Base-by-base conservation (phyloP, 2,113 vertebrate species). In the Pelecanus crispus region DNA sequence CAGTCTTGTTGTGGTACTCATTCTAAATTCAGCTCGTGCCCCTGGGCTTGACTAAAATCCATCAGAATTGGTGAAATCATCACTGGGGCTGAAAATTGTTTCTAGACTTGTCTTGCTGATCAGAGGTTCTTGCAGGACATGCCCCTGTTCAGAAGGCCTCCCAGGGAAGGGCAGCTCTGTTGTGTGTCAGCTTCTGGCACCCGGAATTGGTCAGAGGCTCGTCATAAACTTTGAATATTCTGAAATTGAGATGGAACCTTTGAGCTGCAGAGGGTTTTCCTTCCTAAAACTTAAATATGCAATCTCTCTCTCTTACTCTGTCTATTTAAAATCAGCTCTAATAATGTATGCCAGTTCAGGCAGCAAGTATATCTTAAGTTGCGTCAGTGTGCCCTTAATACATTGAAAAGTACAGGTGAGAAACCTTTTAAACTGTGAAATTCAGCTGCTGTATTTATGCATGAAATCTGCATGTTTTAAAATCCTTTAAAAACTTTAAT, bases 391-490 rank as follows among this genome's bases (percentile, higher is more conserved):
- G 87, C n/a, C 50, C 58, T 92, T 92, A 86, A 58, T 81, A 55
- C 22, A 2, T 65, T 95, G 75, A 92, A 95, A 95, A 86, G 22
- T 47, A 63, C 59, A 90, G 75, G 72, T 91, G 94, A 95, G 86
- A 92, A 90, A 52, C 32, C 53, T 75, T 55, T 70, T 61, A 88
- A 96, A 93, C 55, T 38, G 17, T 91, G 73, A 84, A 74, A 66
- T 80, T 94, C 40, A 50, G 47, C 75, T 94, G 24, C 81, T 73
- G 2, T 70, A 70, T 88, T 91, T 90, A 61, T 87, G 85, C 93
- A 92, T 95, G 87, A 92, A 88, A 91, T 81, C 75, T 97, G 82
- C 87, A 93, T 96, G 90, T 61, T 87, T 80, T 67, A 66, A 95
- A 94, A 80, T 81, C 11, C 42, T 92, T 82, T 70, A 86, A 86